Base-by-base conservation (phyloP, 1,140 invertebrate species). In the Spodoptera litura region DNA sequence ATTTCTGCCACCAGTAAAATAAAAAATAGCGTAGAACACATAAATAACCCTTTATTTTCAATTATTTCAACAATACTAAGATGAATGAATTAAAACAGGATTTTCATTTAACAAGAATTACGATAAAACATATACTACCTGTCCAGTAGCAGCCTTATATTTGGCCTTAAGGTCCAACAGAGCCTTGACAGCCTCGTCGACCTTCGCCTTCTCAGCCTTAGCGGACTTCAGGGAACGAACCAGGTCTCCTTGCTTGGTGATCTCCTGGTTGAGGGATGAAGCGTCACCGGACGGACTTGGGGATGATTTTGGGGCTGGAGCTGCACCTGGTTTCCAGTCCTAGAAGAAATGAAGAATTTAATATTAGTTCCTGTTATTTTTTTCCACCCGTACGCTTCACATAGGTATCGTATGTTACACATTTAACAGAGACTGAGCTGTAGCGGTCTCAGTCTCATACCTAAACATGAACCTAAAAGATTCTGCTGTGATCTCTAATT, bases 91-190 rank as follows among this genome's bases (percentile, higher is more conserved):
- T 20, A 20, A 20, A 20, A 20, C 20, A 20, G 20, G 20, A 20
- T 20, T 20, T 20, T 20, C 20, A 20, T 20, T 0, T 20, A 0
- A 20, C 20, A 20, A 20, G 20, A 20, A 20, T 20, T 20, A 20
- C 20, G 20, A 20, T 4, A 15, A 15, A 15, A n/a, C 4, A n/a
- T 44, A 0, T 6, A 0, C 1, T 31, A 89, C 88, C 79, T 89
- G 85, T 66, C 97, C 97, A 38, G 97, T 97, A 15, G 95, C 82
- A 55, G 95, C 94, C 94, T 99, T 99, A 87, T 97, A 99, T 78
- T 98, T 96, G 8, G 91, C 94, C 93, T 99, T 99, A 4, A 99
- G 94, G 15, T 94, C 92, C 58, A 98, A 89, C 35, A 99, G 91
- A 35, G 89, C 87, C 88, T 97, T 96, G 10, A 92, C 85, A 0